Evolutionary conservation across 2,113 vertebrate species (phyloP).

Genomic region (Corapipo altera): DNA sequence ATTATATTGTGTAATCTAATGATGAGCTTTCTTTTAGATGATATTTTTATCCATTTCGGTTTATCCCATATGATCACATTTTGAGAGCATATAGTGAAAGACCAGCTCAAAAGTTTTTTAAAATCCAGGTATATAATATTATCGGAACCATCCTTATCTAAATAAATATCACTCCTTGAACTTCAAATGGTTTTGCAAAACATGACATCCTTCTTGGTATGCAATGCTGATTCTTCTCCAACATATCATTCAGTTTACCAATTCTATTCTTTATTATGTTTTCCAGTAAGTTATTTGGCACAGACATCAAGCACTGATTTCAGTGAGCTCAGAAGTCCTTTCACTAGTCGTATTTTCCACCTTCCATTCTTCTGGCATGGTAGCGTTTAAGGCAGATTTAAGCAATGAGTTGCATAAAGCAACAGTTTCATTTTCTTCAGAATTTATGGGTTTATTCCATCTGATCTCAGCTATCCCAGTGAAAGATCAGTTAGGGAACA

Average conservation of each 20-base stretch:
- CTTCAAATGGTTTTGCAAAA: background rate
- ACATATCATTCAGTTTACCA: background rate
- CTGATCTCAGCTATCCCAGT: background rate
- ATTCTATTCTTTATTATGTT: background rate
- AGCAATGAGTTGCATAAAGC: background rate
- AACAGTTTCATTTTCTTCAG: background rate
- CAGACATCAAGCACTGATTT: background rate
- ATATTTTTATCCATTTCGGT: background rate
- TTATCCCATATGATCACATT: background rate
- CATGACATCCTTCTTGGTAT: background rate
- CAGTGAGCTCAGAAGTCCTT: background rate
- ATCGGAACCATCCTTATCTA: background rate
- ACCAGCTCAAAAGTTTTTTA: background rate
- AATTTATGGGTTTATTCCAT: background rate
- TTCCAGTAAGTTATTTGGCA: constrained; percentile 33
- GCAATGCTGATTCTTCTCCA: background rate
- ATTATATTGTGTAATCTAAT: background rate
- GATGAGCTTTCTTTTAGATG: background rate
- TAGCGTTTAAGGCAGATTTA: background rate
- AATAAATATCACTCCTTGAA: background rate
- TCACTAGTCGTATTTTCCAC: background rate
- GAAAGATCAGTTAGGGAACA: background rate
- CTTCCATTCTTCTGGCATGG: constrained; percentile 9
- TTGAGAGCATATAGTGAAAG: background rate
- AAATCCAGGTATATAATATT: background rate